These are phyloP conservation scores for Ochropleura plecta DNA, from an alignment of 2,888 invertebrate genomes.

Conservation along the genomic window DNA sequence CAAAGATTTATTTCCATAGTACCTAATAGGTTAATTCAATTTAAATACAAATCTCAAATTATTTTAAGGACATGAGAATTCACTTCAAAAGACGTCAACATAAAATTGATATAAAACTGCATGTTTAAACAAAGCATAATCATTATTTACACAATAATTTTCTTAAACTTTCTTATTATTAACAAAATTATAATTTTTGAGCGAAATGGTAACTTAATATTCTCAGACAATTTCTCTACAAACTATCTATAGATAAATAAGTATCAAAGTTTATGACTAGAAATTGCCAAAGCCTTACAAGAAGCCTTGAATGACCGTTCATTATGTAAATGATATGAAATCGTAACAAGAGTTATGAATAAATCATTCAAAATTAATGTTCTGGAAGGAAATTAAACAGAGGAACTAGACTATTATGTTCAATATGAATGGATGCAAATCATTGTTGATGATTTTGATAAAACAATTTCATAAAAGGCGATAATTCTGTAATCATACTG, in stretches of 20 bases:
- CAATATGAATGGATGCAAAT: constrained; percentile 19
- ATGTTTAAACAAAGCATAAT: neutral
- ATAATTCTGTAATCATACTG: neutral
- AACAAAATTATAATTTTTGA: neutral
- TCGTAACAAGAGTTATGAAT: constrained; percentile 24
- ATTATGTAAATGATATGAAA: constrained; percentile 41
- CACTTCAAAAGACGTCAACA: neutral
- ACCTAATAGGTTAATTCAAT: neutral
- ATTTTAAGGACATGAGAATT: neutral
- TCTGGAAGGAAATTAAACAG: neutral
- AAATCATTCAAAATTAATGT: constrained; percentile 25
- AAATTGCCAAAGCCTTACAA: neutral
- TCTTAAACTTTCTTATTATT: neutral
- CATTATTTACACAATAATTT: neutral
- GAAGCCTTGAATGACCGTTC: constrained; percentile 39
- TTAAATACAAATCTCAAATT: neutral
- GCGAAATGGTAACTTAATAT: neutral
- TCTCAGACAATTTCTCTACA: neutral
- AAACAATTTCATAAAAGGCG: neutral
- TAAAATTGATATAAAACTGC: neutral
- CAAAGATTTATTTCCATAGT: neutral
- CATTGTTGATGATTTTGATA: neutral
- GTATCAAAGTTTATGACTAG: neutral
- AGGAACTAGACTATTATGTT: neutral
- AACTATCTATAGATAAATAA: neutral